phyloP scores from a whole-genome alignment of 37 sponge, comb jelly and placozoan genomes.

The Beroe forskalii region DNA sequence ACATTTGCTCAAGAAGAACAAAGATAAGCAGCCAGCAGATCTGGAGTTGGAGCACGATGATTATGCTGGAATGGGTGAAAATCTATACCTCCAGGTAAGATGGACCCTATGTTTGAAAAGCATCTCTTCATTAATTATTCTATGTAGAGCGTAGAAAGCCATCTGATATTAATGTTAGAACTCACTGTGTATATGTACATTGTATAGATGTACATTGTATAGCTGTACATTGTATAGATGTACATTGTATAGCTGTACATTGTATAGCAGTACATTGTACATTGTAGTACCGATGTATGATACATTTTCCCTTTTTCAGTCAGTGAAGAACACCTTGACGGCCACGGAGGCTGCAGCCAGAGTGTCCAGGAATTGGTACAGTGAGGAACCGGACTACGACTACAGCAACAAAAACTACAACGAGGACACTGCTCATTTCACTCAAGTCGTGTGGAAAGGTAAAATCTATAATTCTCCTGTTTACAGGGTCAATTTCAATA shows the following conservation, averaged over 20 bases:
- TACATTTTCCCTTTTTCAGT: not conserved
- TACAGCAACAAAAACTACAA: not conserved
- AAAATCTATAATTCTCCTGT: no score
- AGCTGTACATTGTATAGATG: no score
- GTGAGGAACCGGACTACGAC: slow-evolving; percentile 54
- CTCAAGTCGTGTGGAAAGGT: slow-evolving; percentile 65
- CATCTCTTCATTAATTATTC: no score
- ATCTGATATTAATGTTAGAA: no score
- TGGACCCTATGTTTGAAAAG: no score
- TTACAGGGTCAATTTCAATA: no score
- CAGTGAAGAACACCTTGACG: not conserved
- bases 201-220: no score
- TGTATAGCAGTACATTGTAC: no score
- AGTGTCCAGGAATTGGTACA: slow-evolving; percentile 48
- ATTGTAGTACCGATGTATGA: no score
- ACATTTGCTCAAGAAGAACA: slow-evolving; percentile 16
- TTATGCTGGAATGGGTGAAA: slow-evolving; percentile 51
- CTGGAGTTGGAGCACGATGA: slow-evolving; percentile 12
- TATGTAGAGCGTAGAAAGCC: no score
- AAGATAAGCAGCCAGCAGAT: not conserved
- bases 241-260: no score
- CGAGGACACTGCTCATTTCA: slow-evolving; percentile 1
- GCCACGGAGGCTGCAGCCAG: slow-evolving; percentile 5
- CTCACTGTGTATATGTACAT: no score
- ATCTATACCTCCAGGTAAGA: slow-evolving; percentile 29